Evolutionary conservation across 2,113 vertebrate species (phyloP).

Genomic region (Brachyistius frenatus): DNA sequence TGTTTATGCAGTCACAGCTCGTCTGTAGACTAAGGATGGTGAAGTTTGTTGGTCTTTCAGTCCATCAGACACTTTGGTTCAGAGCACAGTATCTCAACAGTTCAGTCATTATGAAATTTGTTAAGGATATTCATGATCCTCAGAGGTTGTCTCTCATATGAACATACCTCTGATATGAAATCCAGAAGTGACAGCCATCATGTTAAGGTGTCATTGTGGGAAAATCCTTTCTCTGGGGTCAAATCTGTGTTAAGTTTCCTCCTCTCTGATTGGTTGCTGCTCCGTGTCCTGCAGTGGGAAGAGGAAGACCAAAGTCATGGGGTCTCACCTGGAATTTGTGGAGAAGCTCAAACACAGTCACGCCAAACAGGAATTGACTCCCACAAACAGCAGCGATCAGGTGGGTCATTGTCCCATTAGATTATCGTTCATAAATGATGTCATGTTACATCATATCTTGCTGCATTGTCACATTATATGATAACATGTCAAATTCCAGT

Average conservation of each 20-base stretch:
- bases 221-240: background rate
- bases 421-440: background rate
- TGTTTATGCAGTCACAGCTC: no score
- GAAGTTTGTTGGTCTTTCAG: background rate
- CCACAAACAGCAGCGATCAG: background rate
- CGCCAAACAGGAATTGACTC: background rate
- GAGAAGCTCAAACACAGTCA: slow-evolving; percentile 73
- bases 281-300: slow-evolving; percentile 85
- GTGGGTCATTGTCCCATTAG: slow-evolving; percentile 44
- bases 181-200: no score
- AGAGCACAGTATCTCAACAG: no score
- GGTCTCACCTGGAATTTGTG: slow-evolving; percentile 87
- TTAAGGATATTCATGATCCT: no score
- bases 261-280: slow-evolving; percentile 17
- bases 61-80: background rate
- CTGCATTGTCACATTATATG: background rate
- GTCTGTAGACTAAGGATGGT: no score
- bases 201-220: background rate
- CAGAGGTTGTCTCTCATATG: no score
- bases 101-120: no score
- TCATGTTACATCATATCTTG: background rate
- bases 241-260: background rate
- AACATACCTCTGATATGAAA: no score
- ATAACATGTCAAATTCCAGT: background rate
- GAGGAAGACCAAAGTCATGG: slow-evolving; percentile 85